phyloP scores from a whole-genome alignment of 1,140 invertebrate species.

The Drosophila neocordata region DNA sequence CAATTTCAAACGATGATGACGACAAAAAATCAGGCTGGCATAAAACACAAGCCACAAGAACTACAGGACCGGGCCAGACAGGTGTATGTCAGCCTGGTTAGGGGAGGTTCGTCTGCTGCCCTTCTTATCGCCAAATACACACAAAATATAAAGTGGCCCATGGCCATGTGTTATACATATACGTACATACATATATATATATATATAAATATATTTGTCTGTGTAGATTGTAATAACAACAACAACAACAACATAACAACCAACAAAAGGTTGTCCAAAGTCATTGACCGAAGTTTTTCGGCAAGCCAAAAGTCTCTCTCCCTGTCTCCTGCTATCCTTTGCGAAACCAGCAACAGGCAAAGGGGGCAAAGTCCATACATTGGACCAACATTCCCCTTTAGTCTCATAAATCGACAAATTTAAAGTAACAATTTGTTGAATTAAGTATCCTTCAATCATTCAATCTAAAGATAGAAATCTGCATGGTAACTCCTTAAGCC shows the following conservation, averaged over 20 bases:
- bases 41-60: slow-evolving; percentile 19
- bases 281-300: slow-evolving; percentile 58
- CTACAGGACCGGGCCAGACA: slow-evolving; percentile 60
- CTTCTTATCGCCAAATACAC: slow-evolving; percentile 51
- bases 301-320: neutral
- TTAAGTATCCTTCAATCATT: neutral
- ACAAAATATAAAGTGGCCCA: slow-evolving; percentile 52
- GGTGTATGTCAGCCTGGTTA: slow-evolving; percentile 66
- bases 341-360: too few species aligned
- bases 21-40: slow-evolving; percentile 62
- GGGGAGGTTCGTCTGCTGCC: slow-evolving; percentile 41
- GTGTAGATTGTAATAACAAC: slow-evolving; percentile 55
- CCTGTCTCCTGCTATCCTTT: too few species aligned
- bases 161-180: slow-evolving; percentile 7
- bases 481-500: too few species aligned
- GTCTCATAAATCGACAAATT: neutral
- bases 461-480: neutral
- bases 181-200: neutral
- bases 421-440: slow-evolving; percentile 3
- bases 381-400: neutral
- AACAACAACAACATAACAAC: slow-evolving; percentile 42
- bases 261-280: slow-evolving; percentile 56
- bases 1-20: slow-evolving; percentile 76
- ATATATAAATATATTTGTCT: slow-evolving; percentile 2
- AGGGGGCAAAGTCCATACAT: neutral